Conservation (phyloP, 23 tunicate species). For the Trididemnum clinides region DNA sequence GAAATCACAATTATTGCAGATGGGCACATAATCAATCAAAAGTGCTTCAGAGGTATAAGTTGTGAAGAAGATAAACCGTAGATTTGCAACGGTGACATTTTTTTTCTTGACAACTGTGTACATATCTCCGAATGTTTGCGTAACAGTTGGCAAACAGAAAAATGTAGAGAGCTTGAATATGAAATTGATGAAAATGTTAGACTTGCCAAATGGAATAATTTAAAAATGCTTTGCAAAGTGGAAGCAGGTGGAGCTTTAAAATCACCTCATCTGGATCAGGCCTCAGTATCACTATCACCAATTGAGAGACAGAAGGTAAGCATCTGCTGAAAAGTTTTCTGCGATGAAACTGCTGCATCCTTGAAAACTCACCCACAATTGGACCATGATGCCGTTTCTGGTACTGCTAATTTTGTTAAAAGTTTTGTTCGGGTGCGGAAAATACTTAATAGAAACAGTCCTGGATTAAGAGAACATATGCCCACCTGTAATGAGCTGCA, state of each 20-base stretch:
- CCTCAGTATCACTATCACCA: not conserved
- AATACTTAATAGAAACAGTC: no score
- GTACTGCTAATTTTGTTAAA: constrained; percentile 2
- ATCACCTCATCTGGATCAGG: not conserved
- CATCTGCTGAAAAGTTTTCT: not conserved
- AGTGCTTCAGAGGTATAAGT: not conserved
- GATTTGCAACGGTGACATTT: no score
- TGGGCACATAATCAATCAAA: not conserved
- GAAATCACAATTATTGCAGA: not conserved
- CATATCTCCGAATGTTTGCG: constrained; percentile 4
- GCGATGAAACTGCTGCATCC: constrained; percentile 8
- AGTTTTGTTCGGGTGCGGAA: constrained; percentile 11
- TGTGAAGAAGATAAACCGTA: no score
- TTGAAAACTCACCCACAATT: not conserved
- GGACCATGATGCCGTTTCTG: not conserved
- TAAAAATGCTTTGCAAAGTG: not conserved
- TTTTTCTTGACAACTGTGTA: not conserved
- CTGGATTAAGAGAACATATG: no score
- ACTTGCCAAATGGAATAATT: constrained; percentile 2
- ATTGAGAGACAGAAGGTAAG: constrained; percentile 2
- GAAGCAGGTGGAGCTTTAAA: not conserved
- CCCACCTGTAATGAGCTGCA: no score
- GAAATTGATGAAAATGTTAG: constrained; percentile 12
- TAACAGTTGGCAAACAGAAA: constrained; percentile 10
- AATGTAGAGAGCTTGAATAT: no score